Conservation (phyloP, 2,888 invertebrate species). For the Caenorhabditis macrosperma region DNA sequence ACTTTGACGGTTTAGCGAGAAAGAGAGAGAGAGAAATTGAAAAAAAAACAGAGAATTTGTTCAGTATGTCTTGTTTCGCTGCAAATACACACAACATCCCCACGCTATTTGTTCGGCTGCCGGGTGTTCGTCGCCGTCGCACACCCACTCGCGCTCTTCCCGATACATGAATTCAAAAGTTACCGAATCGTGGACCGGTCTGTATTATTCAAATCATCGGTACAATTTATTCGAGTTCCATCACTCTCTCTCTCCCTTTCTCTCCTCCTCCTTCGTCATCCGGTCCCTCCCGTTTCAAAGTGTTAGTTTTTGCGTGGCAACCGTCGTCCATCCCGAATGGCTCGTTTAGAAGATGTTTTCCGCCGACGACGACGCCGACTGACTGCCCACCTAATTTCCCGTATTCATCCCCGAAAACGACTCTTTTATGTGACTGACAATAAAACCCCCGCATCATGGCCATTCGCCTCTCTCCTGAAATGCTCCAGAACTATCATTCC, state of each 20-base stretch:
- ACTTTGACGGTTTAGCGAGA: too few relatives aligned
- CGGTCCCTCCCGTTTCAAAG: not conserved
- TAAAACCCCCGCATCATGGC: constrained; percentile 18
- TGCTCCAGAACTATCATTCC: not conserved
- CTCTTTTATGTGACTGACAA: constrained; percentile 30
- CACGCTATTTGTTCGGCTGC: constrained; percentile 43
- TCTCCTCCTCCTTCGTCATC: too few relatives aligned
- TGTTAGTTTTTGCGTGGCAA: not conserved
- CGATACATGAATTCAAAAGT: constrained; percentile 22
- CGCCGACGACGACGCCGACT: not conserved
- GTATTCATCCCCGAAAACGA: constrained; percentile 31
- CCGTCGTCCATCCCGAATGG: not conserved
- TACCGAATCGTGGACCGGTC: constrained; percentile 32
- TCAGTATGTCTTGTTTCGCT: constrained; percentile 37
- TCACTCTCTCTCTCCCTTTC: not conserved
- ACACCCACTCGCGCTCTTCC: not conserved
- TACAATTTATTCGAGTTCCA: constrained; percentile 26
- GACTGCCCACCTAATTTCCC: constrained; percentile 27
- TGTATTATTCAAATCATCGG: constrained; percentile 38
- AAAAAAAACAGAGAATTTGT: constrained; percentile 20
- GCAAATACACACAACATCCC: constrained; percentile 18
- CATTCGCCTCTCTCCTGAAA: not conserved
- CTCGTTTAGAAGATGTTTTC: constrained; percentile 4
- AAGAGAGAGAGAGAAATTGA: too few relatives aligned
- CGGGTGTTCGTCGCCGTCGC: constrained; percentile 40